Evolutionary conservation across 2,888 invertebrate genomes (phyloP), one percentile per base, ranked within the genome.

Genomic region (Dyspetes luteomarginatus): DNA sequence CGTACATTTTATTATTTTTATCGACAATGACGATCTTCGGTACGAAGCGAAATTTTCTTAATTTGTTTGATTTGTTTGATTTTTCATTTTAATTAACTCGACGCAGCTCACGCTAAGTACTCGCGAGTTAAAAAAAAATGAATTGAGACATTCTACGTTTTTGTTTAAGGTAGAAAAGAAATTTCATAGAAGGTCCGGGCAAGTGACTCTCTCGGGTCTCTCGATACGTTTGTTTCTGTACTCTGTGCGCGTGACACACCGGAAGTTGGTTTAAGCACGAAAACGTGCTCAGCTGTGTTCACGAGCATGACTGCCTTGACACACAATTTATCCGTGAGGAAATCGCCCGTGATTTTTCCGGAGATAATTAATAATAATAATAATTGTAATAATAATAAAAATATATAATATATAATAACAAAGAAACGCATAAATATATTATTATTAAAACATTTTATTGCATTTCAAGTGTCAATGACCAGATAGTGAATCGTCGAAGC

Each of bases 231-330:
- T 52, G n/a, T 36, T 30, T 22, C 52, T 1, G 52, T n/a, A 56
- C 52, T 50, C 64, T 30, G 28, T 24, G 12, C 28, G 7, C 7
- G 15, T 17, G 68, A 52, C 22, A 28, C 12, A 55, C 19, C 74
- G 69, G 79, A 79, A 79, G 45, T 65, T 22, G 19, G 19, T 68
- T 64, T 5, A 3, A 58, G 75, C 67, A 55, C 69, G 80, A 71
- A 80, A 80, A 60, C 43, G 30, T 30, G 64, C 58, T 71, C 60
- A 60, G 17, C n/a, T 17, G 41, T 58, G 60, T 12, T 71, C 30
- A 45, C 65, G 22, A 75, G 80, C 65, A 60, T 71, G 60, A 75
- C 67, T 56, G 43, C 80, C 75, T 80, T 71, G 79, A 74, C 56
- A 64, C 41, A 28, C 19, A 56, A 64, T 74, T 65, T 41, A 7